phyloP scores from a whole-genome alignment of 2,113 vertebrate genomes.

The Hypanus sabinus region DNA sequence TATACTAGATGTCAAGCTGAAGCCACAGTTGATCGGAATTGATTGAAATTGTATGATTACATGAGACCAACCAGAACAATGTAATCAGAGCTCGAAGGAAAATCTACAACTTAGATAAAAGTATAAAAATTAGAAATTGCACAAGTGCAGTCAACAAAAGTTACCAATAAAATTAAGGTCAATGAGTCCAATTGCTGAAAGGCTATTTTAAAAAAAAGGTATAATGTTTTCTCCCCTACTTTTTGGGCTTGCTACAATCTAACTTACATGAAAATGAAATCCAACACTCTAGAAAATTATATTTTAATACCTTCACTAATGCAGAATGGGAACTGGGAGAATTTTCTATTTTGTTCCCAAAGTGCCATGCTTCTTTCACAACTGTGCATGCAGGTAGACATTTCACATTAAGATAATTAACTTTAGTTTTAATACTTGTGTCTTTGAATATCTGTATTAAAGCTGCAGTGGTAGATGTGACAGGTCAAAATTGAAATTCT shows the following conservation, averaged over 20 bases:
- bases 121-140: neutral
- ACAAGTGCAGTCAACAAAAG: neutral
- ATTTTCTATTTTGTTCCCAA: neutral
- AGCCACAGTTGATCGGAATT: neutral
- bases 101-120: neutral
- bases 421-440: neutral
- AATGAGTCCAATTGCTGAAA: neutral
- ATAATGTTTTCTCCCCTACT: neutral
- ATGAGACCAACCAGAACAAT: neutral
- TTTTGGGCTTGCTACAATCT: too few relatives aligned
- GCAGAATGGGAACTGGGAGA: neutral
- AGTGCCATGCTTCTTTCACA: neutral
- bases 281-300: neutral
- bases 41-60: neutral
- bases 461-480: slow-evolving; percentile 10
- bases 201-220: neutral
- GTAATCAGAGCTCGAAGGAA: neutral
- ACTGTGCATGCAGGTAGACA: neutral
- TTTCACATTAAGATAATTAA: neutral
- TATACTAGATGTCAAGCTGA: neutral
- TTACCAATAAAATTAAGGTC: neutral
- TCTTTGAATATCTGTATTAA: neutral
- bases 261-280: neutral
- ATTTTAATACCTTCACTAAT: neutral
- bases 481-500: neutral